Percentiles rank a stretch among this genome's conserved stretches.
Conservation (phyloP, 2,797 vertebrate genomes). For the Alectoris magna region DNA sequence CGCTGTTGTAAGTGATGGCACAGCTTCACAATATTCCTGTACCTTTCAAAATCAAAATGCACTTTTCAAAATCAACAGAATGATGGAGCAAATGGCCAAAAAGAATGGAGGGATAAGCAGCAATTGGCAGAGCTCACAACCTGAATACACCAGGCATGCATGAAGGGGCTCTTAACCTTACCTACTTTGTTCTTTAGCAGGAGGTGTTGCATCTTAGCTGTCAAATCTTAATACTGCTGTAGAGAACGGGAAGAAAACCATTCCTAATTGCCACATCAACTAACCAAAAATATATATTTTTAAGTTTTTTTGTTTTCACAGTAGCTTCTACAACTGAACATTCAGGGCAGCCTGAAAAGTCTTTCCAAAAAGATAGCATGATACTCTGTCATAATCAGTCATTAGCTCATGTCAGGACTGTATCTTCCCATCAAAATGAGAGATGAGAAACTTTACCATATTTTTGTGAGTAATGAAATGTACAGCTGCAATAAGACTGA, state of each 20-base stretch:
- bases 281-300: neutral
- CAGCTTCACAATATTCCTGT: neutral
- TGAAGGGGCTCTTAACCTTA: neutral
- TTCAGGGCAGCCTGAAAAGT: neutral
- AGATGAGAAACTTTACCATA: neutral
- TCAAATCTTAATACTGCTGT: neutral
- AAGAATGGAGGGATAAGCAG: neutral
- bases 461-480: slow-evolving; percentile 38
- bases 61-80: neutral
- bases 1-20: neutral
- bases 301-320: neutral
- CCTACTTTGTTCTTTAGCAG: neutral
- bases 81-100: neutral
- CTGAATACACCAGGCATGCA: neutral
- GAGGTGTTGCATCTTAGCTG: neutral
- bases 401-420: slow-evolving; percentile 8
- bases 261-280: neutral
- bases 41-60: no score
- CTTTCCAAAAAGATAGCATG: slow-evolving; percentile 35
- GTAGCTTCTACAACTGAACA: slow-evolving; percentile 21
- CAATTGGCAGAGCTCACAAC: neutral
- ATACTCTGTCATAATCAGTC: neutral
- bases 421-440: slow-evolving; percentile 26
- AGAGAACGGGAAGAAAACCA: neutral
- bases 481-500: slow-evolving; percentile 1